Conservation (phyloP, 2,113 vertebrate genomes). For the Ceyx cyanopectus region DNA sequence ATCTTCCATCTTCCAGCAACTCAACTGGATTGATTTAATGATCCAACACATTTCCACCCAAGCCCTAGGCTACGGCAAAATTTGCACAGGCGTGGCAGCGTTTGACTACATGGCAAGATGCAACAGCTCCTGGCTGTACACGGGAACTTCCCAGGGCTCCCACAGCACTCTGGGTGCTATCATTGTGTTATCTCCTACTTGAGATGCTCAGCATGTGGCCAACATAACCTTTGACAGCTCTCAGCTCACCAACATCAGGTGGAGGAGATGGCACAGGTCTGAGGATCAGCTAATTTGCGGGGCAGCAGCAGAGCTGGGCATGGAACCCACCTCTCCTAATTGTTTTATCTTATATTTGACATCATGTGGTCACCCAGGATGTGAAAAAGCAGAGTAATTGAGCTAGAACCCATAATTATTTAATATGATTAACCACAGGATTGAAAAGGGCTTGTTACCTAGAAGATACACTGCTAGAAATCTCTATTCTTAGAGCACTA, state of each 20-base stretch:
- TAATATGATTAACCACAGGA: neutral
- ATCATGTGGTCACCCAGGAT: neutral
- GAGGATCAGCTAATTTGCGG: rapidly evolving
- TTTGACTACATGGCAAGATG: neutral
- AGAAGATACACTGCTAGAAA: neutral
- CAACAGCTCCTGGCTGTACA: neutral
- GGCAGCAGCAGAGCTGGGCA: neutral
- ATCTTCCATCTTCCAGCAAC: neutral
- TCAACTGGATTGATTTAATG: neutral
- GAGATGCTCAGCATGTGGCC: rapidly evolving
- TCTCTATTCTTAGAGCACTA: neutral
- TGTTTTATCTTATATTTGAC: neutral
- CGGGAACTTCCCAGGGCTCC: neutral
- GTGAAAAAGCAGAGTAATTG: neutral
- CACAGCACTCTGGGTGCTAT: neutral
- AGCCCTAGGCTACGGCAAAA: neutral
- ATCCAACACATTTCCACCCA: neutral
- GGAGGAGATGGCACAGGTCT: neutral
- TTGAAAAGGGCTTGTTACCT: neutral
- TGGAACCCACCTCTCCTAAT: neutral
- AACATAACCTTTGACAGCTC: rapidly evolving
- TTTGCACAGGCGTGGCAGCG: neutral
- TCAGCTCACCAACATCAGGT: rapidly evolving
- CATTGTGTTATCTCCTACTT: rapidly evolving
- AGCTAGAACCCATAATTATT: neutral